A percentile compares a stretch with the other conserved stretches of the same genome.
These are phyloP conservation scores for Crotalus horridus DNA, from an alignment of 2,113 vertebrate species.

Conservation along the genomic window DNA sequence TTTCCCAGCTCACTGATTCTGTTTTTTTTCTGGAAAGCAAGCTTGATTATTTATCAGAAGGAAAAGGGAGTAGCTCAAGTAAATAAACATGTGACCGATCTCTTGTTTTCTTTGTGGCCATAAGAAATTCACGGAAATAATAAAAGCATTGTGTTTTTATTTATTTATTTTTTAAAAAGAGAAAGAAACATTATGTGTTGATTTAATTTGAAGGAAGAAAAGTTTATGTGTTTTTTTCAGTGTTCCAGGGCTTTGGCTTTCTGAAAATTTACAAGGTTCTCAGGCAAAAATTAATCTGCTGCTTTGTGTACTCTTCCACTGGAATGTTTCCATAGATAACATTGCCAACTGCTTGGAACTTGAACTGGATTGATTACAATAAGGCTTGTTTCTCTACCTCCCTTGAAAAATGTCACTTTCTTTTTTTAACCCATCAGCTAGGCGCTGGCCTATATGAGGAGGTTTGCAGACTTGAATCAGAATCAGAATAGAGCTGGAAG, in stretches of 20 bases:
- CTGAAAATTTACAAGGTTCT: constrained; percentile 51
- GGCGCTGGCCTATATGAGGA: neutral
- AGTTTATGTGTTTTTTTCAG: constrained; percentile 53
- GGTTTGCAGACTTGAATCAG: neutral
- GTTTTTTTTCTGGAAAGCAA: constrained; percentile 98
- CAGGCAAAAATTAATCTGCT: constrained; percentile 48
- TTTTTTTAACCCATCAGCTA: neutral
- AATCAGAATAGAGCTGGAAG: no score
- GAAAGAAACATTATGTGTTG: constrained; percentile 72
- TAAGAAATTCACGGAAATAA: constrained; percentile 85
- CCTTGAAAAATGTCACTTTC: neutral
- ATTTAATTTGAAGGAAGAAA: constrained; percentile 44
- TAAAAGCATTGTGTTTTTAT: constrained; percentile 80
- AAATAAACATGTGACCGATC: constrained; percentile 90
- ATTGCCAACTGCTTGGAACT: constrained; percentile 44
- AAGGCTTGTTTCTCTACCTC: constrained; percentile 37
- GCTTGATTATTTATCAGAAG: constrained; percentile 99
- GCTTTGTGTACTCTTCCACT: constrained; percentile 33
- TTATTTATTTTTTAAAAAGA: constrained; percentile 75
- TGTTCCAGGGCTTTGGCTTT: constrained; percentile 37
- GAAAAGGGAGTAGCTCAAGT: constrained; percentile 90
- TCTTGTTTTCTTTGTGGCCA: constrained; percentile 94
- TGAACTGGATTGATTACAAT: constrained; percentile 51
- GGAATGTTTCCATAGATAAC: constrained; percentile 47
- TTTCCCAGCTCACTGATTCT: constrained; percentile 81